Evolutionary conservation across 2,888 invertebrate species (phyloP).

Genomic region (Endotricha flammealis): DNA sequence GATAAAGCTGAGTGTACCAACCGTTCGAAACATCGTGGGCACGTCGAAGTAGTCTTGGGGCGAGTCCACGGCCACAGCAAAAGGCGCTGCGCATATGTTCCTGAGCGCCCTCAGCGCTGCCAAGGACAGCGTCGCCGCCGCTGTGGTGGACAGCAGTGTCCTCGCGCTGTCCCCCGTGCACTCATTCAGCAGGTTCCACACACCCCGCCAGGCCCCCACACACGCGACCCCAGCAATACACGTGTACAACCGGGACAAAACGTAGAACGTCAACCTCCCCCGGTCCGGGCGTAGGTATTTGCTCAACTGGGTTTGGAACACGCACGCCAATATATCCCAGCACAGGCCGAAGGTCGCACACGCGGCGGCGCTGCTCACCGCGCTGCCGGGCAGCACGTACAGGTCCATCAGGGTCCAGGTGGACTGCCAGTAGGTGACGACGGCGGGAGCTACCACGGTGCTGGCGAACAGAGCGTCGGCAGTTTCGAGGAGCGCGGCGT

Average conservation of each 20-base stretch:
- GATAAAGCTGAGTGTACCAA: constrained; percentile 9
- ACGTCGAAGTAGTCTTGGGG: constrained; percentile 89
- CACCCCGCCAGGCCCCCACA: constrained; percentile 93
- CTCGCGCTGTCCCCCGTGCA: constrained; percentile 80
- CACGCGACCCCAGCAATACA: constrained; percentile 86
- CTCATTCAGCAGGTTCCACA: constrained; percentile 87
- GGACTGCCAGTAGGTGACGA: constrained; percentile 92
- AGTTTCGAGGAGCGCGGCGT: constrained; percentile 78
- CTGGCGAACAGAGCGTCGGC: constrained; percentile 86
- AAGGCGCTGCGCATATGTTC: constrained; percentile 90
- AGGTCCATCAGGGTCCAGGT: constrained; percentile 89
- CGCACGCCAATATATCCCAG: constrained; percentile 83
- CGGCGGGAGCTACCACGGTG: constrained; percentile 86
- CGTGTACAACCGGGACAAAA: constrained; percentile 86
- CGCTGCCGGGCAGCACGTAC: constrained; percentile 81
- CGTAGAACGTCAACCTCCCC: constrained; percentile 82
- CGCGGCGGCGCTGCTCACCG: constrained; percentile 79
- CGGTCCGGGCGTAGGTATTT: constrained; percentile 80
- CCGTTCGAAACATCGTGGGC: constrained; percentile 84
- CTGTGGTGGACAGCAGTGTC: constrained; percentile 80
- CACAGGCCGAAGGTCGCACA: constrained; percentile 84
- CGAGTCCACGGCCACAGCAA: constrained; percentile 85
- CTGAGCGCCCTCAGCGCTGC: constrained; percentile 83
- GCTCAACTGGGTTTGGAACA: constrained; percentile 81
- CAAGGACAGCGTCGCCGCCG: constrained; percentile 82